Conservation (phyloP, 2,797 vertebrate species). For the Chaetophractus vellerosus region DNA sequence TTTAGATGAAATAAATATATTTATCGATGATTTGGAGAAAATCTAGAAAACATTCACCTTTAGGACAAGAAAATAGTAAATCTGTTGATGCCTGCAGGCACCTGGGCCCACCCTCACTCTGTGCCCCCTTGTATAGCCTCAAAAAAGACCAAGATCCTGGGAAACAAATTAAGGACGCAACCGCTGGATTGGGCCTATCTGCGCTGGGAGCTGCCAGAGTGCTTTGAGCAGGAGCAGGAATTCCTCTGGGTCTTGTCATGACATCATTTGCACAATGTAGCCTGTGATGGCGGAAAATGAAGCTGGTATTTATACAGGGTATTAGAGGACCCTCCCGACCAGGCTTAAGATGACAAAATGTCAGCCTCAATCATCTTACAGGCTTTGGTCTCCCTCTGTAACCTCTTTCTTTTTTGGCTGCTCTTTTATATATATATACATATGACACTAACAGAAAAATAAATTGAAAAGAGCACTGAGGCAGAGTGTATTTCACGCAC, state of each 20-base stretch:
- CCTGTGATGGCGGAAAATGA: slow-evolving; percentile 84
- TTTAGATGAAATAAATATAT: slow-evolving; percentile 8
- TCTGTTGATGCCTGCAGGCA: background rate
- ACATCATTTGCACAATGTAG: slow-evolving; percentile 84
- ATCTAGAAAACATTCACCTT: slow-evolving; percentile 14
- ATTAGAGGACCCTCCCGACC: slow-evolving; percentile 73
- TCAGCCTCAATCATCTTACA: slow-evolving; percentile 86
- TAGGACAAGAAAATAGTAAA: background rate
- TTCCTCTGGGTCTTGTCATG: slow-evolving; percentile 83
- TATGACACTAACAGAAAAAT: slow-evolving; percentile 92
- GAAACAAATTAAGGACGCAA: slow-evolving; percentile 82
- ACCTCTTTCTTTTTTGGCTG: slow-evolving; percentile 87
- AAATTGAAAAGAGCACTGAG: slow-evolving; percentile 93
- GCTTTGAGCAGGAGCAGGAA: slow-evolving; percentile 71
- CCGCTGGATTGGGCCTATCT: slow-evolving; percentile 54
- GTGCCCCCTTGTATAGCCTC: background rate
- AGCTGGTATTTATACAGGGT: slow-evolving; percentile 85
- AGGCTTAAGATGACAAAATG: slow-evolving; percentile 88
- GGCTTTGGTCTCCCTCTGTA: slow-evolving; percentile 85
- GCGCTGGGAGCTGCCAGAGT: slow-evolving; percentile 55
- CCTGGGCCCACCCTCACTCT: background rate
- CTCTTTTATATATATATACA: slow-evolving; percentile 84
- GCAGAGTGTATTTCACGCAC: slow-evolving; percentile 92
- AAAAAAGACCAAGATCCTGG: background rate
- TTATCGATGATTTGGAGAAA: background rate